These are phyloP conservation scores for Myrmecophaga tridactyla DNA, from an alignment of 2,113 vertebrate species.

Conservation along the genomic window DNA sequence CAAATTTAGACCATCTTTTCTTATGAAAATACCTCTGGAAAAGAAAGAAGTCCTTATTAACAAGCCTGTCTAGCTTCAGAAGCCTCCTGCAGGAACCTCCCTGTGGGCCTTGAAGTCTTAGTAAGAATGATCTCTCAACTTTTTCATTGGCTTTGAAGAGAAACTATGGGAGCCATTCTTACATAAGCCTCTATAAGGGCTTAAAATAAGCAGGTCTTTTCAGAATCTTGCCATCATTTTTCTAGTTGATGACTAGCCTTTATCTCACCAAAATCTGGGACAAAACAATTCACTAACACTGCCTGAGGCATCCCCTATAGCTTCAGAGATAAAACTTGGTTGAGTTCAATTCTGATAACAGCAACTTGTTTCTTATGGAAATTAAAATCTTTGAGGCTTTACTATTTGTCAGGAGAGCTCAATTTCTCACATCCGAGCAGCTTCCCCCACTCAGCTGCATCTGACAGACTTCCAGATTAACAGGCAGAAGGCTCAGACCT, in stretches of 20 bases:
- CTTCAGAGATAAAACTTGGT: neutral
- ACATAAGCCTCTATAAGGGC: neutral
- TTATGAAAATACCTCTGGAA: neutral
- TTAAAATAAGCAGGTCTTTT: neutral
- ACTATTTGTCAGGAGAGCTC: neutral
- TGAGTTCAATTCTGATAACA: neutral
- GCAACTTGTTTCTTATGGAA: neutral
- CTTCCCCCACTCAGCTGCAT: neutral
- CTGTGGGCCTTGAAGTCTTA: neutral
- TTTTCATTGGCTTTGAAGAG: neutral
- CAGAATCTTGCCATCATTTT: neutral
- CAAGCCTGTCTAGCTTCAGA: neutral
- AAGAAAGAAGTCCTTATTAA: neutral
- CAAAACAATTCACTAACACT: neutral
- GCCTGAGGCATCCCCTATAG: neutral
- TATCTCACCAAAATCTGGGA: neutral
- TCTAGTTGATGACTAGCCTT: neutral
- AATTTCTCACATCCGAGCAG: neutral
- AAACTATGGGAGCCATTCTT: neutral
- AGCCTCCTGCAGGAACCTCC: neutral
- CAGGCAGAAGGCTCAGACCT: neutral
- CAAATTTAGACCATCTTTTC: neutral
- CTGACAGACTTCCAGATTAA: neutral
- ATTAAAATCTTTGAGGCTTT: neutral
- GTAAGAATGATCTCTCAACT: neutral